These are phyloP conservation scores for Urophycis tenuis DNA, from an alignment of 2,797 vertebrate genomes.

Conservation along the genomic window DNA sequence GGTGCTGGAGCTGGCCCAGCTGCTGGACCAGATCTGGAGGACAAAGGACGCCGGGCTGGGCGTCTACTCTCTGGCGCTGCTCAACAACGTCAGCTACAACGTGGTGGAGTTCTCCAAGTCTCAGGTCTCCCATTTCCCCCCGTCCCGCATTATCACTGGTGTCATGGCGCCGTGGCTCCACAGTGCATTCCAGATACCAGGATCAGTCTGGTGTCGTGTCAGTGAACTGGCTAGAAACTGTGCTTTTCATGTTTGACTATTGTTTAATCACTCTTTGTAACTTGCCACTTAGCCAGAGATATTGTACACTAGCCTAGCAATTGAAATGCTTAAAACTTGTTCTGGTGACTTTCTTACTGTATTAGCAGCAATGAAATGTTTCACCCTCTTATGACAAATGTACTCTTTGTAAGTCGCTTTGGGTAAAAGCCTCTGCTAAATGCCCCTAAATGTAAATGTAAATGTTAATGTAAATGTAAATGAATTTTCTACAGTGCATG, in stretches of 20 bases:
- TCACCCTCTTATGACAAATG: too few species aligned
- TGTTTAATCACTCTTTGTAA: too few species aligned
- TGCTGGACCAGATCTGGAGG: constrained; percentile 98
- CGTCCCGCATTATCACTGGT: neutral
- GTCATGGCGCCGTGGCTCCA: neutral
- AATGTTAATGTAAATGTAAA: too few species aligned
- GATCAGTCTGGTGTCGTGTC: neutral
- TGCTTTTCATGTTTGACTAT: neutral
- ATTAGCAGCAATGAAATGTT: too few species aligned
- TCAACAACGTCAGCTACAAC: constrained; percentile 99
- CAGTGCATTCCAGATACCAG: neutral
- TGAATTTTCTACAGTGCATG: too few species aligned
- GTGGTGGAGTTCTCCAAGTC: constrained; percentile 99
- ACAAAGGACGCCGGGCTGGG: constrained; percentile 95
- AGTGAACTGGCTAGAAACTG: neutral
- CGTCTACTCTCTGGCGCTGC: constrained; percentile 88
- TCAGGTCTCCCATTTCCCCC: constrained; percentile 72
- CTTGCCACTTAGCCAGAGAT: too few species aligned
- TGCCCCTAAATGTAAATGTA: too few species aligned
- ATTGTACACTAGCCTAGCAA: too few species aligned
- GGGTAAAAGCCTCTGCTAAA: too few species aligned
- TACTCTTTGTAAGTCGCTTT: too few species aligned
- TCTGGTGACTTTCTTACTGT: too few species aligned
- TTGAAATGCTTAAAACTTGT: too few species aligned
- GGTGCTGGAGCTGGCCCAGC: constrained; percentile 94